Percentiles rank a stretch among this genome's conserved stretches.
These are phyloP conservation scores for Tuta absoluta DNA, from an alignment of 2,888 invertebrate species.

Conservation along the genomic window DNA sequence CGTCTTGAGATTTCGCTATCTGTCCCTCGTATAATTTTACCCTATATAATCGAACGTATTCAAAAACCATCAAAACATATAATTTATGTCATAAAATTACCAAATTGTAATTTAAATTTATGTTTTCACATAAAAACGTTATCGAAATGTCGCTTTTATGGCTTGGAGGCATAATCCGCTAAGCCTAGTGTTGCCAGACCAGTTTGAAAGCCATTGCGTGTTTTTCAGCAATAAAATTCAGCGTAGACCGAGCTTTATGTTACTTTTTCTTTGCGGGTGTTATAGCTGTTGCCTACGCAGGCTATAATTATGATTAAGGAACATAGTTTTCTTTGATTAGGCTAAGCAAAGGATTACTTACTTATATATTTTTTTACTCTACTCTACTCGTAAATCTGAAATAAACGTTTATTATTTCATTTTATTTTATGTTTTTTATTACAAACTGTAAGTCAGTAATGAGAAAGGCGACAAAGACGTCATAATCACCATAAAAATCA, in stretches of 20 bases:
- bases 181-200: conserved; percentile 5
- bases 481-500: too few relatives aligned
- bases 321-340: conserved; percentile 26
- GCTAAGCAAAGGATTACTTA: background rate
- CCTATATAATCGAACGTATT: too few relatives aligned
- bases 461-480: too few relatives aligned
- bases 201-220: conserved; percentile 27
- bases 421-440: too few relatives aligned
- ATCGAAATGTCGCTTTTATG: conserved; percentile 42
- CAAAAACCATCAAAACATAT: too few relatives aligned
- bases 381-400: too few relatives aligned
- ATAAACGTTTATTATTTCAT: too few relatives aligned
- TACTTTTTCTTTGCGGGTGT: conserved; percentile 25
- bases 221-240: conserved; percentile 28
- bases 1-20: too few relatives aligned
- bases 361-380: too few relatives aligned
- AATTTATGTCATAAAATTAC: background rate
- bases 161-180: conserved; percentile 2
- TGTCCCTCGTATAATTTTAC: too few relatives aligned
- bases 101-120: conserved; percentile 7
- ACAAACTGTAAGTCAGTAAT: too few relatives aligned
- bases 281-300: conserved; percentile 20
- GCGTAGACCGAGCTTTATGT: conserved; percentile 26
- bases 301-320: conserved; percentile 28
- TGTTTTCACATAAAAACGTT: conserved; percentile 41